phyloP scores from a whole-genome alignment of 2,113 vertebrate genomes.

The Tetraodon nigroviridis region DNA sequence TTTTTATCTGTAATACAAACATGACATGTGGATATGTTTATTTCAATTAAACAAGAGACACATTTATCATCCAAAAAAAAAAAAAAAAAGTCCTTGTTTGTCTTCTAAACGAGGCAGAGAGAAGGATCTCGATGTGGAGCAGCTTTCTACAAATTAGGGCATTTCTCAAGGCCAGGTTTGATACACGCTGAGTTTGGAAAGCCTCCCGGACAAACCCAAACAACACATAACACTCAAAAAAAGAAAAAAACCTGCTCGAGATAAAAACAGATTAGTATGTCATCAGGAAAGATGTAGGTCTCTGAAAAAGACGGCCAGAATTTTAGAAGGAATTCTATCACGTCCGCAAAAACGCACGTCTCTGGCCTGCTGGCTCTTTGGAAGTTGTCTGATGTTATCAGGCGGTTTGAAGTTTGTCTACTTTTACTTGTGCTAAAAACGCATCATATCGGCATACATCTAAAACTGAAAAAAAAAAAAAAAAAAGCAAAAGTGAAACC shows the following conservation, averaged over 20 bases:
- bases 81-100: background rate
- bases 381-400: background rate
- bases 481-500: too few relatives aligned
- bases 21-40: slow-evolving; percentile 4
- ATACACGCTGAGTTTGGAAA: slow-evolving; percentile 29
- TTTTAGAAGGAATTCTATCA: background rate
- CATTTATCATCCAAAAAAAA: slow-evolving; percentile 1
- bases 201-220: slow-evolving; percentile 25
- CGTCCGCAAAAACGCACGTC: too few relatives aligned
- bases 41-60: slow-evolving; percentile 36
- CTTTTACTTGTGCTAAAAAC: too few relatives aligned
- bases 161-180: slow-evolving; percentile 33
- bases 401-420: background rate
- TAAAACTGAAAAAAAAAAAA: background rate
- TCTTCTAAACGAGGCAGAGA: slow-evolving; percentile 1
- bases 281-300: slow-evolving; percentile 12
- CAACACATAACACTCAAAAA: background rate
- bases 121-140: slow-evolving; percentile 41
- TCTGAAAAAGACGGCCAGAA: background rate
- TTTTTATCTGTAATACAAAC: slow-evolving; percentile 3
- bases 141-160: slow-evolving; percentile 42
- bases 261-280: slow-evolving; percentile 21
- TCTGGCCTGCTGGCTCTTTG: background rate
- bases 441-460: too few relatives aligned
- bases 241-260: too few relatives aligned